Conservation (phyloP, 2,888 invertebrate species). For the Coenonympha arcania region DNA sequence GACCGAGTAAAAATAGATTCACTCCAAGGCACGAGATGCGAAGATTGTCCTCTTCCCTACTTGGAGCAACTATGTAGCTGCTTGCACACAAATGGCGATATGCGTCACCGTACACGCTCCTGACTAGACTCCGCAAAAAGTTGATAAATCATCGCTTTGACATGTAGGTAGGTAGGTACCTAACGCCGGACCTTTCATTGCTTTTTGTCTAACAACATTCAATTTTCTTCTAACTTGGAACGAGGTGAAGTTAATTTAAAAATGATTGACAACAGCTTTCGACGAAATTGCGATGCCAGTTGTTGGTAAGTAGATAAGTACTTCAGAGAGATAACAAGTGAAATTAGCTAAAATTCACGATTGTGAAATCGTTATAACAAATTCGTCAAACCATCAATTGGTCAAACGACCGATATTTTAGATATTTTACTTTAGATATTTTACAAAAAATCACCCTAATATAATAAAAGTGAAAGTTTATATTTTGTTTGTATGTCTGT, state of each 20-base stretch:
- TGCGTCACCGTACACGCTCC: conserved; percentile 17
- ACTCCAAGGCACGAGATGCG: conserved; percentile 32
- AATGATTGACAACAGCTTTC: conserved; percentile 2
- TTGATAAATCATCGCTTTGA: conserved; percentile 23
- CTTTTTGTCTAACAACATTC: conserved; percentile 6
- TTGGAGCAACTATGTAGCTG: conserved; percentile 16
- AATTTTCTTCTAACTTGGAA: not conserved
- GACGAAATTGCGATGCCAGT: not conserved
- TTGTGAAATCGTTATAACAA: not conserved
- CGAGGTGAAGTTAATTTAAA: not conserved
- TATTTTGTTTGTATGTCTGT: too few relatives aligned
- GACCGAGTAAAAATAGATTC: conserved; percentile 56
- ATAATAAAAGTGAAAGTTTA: too few relatives aligned
- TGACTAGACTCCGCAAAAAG: conserved; percentile 21
- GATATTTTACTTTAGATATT: too few relatives aligned
- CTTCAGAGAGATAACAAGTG: not conserved
- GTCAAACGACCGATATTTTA: too few relatives aligned
- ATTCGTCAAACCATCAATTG: not conserved
- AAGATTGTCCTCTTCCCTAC: conserved; percentile 22
- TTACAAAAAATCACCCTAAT: too few relatives aligned
- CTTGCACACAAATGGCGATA: conserved; percentile 18
- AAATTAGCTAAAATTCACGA: not conserved
- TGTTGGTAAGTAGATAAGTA: not conserved
- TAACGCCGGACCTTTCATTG: conserved; percentile 5
- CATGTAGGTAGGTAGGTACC: conserved; percentile 18